Conservation (phyloP, 2,113 vertebrate genomes). For the Brachyhypopomus gauderio region DNA sequence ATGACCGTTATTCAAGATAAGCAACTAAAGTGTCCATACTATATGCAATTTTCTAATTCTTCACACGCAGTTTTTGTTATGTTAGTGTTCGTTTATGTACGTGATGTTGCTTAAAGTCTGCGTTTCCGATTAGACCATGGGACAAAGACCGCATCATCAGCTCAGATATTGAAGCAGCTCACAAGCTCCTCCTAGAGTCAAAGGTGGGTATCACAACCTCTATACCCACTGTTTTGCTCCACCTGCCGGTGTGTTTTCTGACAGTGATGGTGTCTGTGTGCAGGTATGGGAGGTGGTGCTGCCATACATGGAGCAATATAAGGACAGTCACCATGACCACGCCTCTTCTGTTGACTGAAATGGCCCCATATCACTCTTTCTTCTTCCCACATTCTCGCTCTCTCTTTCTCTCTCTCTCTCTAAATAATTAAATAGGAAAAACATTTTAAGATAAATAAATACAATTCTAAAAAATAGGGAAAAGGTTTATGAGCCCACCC, state of each 20-base stretch:
- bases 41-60: too few species aligned
- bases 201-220: slow-evolving; percentile 64
- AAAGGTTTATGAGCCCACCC: too few species aligned
- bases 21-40: too few species aligned
- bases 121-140: slow-evolving; percentile 76
- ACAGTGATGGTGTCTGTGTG: slow-evolving; percentile 13
- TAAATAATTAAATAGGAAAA: too few species aligned
- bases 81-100: slow-evolving; percentile 61
- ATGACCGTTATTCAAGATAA: too few species aligned
- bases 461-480: too few species aligned
- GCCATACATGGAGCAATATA: slow-evolving; percentile 37
- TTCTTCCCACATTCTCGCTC: too few species aligned
- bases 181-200: slow-evolving; percentile 79
- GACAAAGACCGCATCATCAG: slow-evolving; percentile 85
- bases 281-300: slow-evolving; percentile 44
- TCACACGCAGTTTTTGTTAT: neutral
- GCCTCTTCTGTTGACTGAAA: neutral
- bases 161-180: slow-evolving; percentile 80
- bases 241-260: too few species aligned
- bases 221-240: neutral
- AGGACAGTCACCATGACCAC: neutral
- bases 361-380: neutral
- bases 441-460: neutral
- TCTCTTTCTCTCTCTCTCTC: too few species aligned
- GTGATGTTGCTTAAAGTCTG: slow-evolving; percentile 63